Base-by-base conservation (phyloP, 2,113 vertebrate species). In the Zosterops japonicus region DNA sequence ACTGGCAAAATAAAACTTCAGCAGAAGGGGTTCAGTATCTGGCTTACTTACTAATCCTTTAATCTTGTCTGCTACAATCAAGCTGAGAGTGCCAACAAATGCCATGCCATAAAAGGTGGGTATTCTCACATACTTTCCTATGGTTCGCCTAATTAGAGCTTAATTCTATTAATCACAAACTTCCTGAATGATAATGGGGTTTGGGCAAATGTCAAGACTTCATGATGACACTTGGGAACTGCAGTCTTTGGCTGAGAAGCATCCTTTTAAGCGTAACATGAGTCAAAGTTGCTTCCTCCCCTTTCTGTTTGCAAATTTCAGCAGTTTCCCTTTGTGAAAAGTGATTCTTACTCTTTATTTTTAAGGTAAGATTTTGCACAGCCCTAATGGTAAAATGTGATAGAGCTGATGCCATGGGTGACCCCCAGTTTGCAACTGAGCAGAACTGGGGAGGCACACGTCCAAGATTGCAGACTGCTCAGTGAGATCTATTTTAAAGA, bases 31-130 rank as follows among this genome's bases (percentile, higher is more conserved):
- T 90, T 92, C 88, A 82, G 22, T 56, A 86, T 83, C 35, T 89
- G 85, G n/a, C 31, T 96, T 86, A 41, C 56, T 83, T 74, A 44
- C 47, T 95, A 95, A 97, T 95, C 95, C 76, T 89, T 96, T 96
- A 92, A 90, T 95, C 92, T 95, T 81, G 91, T 63, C 74, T 83
- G 85, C 69, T 92, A 68, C 85, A 87, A 53, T 23, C 20, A 83
- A 59, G 41, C 12, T 2, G 1, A 70, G 63, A 61, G 75, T 95
- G 93, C 64, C 92, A 93, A 63, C 68, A 93, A 81, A 88, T 93
- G 85, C 76, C 85, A 80, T 52, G 68, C 93, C 90, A 90, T 92
- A 90, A 78, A 96, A 95, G 83, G 90, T 89, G 79, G 41, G 42
- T 88, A 91, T 93, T 95, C 93, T 80, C 63, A 88, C 94, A 91